Base-by-base conservation (phyloP, 2,888 invertebrate species). In the Drosophila putrida region DNA sequence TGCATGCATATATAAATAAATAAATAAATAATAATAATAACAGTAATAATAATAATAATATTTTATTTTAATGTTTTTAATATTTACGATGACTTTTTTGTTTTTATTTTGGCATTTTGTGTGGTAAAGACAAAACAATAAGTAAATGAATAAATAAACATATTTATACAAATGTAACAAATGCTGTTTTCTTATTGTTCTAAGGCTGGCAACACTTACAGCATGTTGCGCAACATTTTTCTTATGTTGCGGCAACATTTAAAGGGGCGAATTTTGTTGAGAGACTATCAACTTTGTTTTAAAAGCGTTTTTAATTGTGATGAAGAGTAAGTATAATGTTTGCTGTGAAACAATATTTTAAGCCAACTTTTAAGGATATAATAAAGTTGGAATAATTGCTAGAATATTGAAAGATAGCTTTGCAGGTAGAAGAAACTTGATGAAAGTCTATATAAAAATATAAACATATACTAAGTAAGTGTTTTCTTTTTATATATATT, bases 61-160 rank as follows among this genome's bases (percentile, higher is more conserved):
- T 73, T 61, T 20, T 76, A 76, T 60, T 59, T 76, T 70, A 63
- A 81, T 78, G 78, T 78, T 74, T 81, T 79, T 78, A 69, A 74
- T 78, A 65, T 70, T 63, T 78, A 81, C 43, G 51, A 77, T 51
- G 65, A 78, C 59, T 49, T 70, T 66, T 64, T 78, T 68, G 39
- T 63, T 78, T 78, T 70, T 64, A 54, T 68, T 78, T 72, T 62
- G 77, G 78, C 78, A 80, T 73, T 74, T 68, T 80, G 62, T 72
- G 66, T 79, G 76, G 76, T 75, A 87, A 81, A 84, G 67, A 88
- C 85, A 64, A 78, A 78, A 75, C 73, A 81, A 75, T 87, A 87
- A 89, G 87, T 88, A 87, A 84, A 71, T 75, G 83, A 88, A 88
- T 85, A 75, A 88, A 88, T 86, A 61, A 79, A 89, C 71, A 81